Evolutionary conservation across 92 coral and sea anemone genomes (phyloP).

Genomic region (Phenganax marumi): DNA sequence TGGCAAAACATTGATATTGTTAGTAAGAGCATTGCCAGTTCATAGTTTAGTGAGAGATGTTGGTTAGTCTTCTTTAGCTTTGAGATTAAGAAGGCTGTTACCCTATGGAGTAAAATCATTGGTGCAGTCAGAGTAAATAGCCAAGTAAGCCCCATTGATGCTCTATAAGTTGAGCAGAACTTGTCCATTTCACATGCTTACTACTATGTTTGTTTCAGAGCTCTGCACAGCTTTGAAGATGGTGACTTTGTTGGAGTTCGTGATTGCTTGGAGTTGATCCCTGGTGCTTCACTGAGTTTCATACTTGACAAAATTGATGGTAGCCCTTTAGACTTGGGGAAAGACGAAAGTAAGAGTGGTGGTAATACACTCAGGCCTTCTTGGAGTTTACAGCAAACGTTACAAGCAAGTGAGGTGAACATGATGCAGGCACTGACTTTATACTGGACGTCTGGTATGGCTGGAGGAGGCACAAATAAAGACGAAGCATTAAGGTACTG

Average conservation of each 20-base stretch:
- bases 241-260: slow-evolving; percentile 73
- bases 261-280: slow-evolving; percentile 78
- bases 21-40: no score
- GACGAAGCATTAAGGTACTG: slow-evolving; percentile 40
- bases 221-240: slow-evolving; percentile 89
- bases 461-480: slow-evolving; percentile 43
- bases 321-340: slow-evolving; percentile 72
- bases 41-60: no score
- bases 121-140: background rate
- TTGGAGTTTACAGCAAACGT: slow-evolving; percentile 74
- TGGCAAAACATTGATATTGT: no score
- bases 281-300: slow-evolving; percentile 84
- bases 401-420: slow-evolving; percentile 76
- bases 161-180: background rate
- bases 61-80: no score
- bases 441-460: slow-evolving; percentile 70
- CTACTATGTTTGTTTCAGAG: slow-evolving; percentile 49
- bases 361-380: slow-evolving; percentile 71
- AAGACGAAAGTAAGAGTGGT: slow-evolving; percentile 57
- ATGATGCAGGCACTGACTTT: slow-evolving; percentile 85
- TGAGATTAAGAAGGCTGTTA: background rate
- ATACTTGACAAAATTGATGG: slow-evolving; percentile 74
- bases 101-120: background rate
- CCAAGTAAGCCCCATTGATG: background rate
- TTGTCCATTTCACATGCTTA: background rate